A percentile compares a stretch with the other conserved stretches of the same genome.
Evolutionary conservation across 2,113 vertebrate species (phyloP).

Genomic region (Garra rufa): DNA sequence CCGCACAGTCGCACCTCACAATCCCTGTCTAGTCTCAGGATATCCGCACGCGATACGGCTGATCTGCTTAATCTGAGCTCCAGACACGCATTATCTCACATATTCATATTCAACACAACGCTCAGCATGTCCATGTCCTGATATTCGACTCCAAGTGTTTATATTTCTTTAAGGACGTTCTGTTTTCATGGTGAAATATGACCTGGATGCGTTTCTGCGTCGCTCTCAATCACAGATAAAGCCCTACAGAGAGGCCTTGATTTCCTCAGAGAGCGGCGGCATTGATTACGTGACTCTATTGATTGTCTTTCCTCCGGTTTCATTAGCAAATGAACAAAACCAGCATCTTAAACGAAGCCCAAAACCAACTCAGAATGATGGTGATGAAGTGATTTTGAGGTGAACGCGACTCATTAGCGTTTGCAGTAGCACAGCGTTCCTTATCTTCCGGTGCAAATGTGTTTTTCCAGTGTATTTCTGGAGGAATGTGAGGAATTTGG

Average conservation of each 20-base stretch:
- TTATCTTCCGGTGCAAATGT: neutral
- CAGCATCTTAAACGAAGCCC: neutral
- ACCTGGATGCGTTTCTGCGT: too few species aligned
- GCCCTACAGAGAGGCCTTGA: conserved; percentile 41
- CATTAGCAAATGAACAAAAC: neutral
- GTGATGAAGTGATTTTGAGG: neutral
- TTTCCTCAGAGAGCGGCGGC: neutral
- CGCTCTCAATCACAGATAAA: too few species aligned
- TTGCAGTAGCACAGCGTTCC: too few species aligned
- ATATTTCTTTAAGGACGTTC: too few species aligned
- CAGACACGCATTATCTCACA: conserved; percentile 11
- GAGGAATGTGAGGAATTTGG: conserved; percentile 33
- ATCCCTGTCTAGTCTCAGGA: neutral
- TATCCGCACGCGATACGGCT: neutral
- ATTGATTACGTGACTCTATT: conserved; percentile 76
- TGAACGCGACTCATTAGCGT: conserved; percentile 15
- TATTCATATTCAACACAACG: neutral
- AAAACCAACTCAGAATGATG: neutral
- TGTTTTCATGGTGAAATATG: too few species aligned
- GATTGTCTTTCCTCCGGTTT: conserved; percentile 73
- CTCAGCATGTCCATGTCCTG: too few species aligned
- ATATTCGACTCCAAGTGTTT: too few species aligned
- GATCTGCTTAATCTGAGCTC: conserved; percentile 2
- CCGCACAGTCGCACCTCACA: too few species aligned
- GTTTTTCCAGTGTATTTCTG: neutral